phyloP scores from a whole-genome alignment of 2,797 vertebrate genomes.

The Synaphobranchus kaupii region DNA sequence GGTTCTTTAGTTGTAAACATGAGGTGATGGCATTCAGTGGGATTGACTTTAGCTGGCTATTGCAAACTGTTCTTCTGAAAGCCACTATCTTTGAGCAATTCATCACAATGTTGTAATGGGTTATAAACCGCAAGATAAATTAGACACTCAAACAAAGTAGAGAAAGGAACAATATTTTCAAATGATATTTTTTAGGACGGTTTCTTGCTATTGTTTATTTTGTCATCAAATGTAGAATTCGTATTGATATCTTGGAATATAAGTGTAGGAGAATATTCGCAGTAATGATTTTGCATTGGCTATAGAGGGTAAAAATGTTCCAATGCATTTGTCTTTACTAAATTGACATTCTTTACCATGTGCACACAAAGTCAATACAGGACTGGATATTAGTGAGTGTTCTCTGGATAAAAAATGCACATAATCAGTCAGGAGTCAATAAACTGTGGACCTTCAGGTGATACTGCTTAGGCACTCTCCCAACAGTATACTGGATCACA shows the following conservation, averaged over 20 bases:
- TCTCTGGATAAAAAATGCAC: conserved; percentile 1
- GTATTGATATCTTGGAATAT: not conserved
- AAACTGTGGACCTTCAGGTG: not conserved
- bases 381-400: not conserved
- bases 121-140: not conserved
- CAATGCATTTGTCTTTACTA: not conserved
- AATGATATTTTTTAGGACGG: not conserved
- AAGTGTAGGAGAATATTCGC: not conserved
- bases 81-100: not conserved
- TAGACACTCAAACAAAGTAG: no score
- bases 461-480: not conserved
- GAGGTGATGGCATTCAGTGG: not conserved
- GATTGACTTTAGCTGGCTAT: not conserved
- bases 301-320: not conserved
- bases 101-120: not conserved
- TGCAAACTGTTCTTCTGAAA: not conserved
- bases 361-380: not conserved
- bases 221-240: not conserved
- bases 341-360: conserved; percentile 11
- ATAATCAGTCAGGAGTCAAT: conserved; percentile 23
- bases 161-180: not conserved
- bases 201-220: not conserved
- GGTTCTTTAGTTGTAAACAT: not conserved
- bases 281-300: not conserved
- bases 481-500: not conserved